phyloP scores from a whole-genome alignment of 1,140 invertebrate genomes.

The Temnothorax curvispinosus region DNA sequence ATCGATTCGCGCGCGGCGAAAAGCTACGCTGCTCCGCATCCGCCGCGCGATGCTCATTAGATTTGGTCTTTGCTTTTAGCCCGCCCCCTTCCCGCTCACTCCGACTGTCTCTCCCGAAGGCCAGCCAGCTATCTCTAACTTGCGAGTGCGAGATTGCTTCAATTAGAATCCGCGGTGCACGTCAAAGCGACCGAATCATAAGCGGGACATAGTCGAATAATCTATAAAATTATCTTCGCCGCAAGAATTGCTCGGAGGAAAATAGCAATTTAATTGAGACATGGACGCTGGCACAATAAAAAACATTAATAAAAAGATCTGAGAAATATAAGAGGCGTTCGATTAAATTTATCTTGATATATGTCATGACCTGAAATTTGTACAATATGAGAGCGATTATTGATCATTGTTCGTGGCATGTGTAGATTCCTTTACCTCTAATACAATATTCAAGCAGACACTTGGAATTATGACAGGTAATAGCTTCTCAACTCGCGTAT shows the following conservation, averaged over 20 bases:
- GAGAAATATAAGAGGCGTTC: background rate
- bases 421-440: background rate
- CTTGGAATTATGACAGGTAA: constrained; percentile 22
- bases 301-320: background rate
- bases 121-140: constrained; percentile 31
- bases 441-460: constrained; percentile 18
- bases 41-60: constrained; percentile 49
- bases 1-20: constrained; percentile 13
- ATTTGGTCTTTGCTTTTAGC: constrained; percentile 50
- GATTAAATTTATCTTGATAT: constrained; percentile 6
- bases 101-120: constrained; percentile 13
- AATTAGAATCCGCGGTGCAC: constrained; percentile 25
- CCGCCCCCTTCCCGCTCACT: background rate
- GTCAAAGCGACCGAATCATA: constrained; percentile 42
- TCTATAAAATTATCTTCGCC: constrained; percentile 23
- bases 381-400: background rate
- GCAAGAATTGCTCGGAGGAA: constrained; percentile 12
- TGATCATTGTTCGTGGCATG: background rate
- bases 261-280: background rate
- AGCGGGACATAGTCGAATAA: constrained; percentile 26
- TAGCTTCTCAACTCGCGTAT: constrained; percentile 13
- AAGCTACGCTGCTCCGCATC: constrained; percentile 22
- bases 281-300: too few species aligned
- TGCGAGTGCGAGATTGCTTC: constrained; percentile 39
- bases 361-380: background rate